These are phyloP conservation scores for Poeciliopsis turneri DNA, from an alignment of 2,797 vertebrate species.

Conservation along the genomic window DNA sequence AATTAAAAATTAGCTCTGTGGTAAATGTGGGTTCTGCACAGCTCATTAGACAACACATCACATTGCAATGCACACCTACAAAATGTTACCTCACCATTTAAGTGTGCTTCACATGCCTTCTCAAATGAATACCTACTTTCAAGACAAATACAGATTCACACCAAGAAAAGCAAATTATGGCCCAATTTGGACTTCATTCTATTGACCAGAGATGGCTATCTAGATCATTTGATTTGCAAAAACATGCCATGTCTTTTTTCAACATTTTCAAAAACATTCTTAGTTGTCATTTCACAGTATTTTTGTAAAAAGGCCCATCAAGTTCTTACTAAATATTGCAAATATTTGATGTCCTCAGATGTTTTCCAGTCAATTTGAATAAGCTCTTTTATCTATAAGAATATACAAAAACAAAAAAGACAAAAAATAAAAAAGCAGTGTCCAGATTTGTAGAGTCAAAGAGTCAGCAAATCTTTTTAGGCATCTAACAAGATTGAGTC, in stretches of 20 bases:
- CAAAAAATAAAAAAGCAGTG: background rate
- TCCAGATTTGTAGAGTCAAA: background rate
- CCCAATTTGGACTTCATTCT: background rate
- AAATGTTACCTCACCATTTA: slow-evolving; percentile 3
- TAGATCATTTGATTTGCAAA: background rate
- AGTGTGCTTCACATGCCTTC: background rate
- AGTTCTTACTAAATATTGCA: background rate
- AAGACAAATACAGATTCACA: background rate
- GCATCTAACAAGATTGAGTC: background rate
- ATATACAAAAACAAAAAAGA: background rate
- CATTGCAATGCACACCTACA: slow-evolving; percentile 3
- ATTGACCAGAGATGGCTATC: background rate
- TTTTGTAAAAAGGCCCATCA: background rate
- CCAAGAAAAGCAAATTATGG: background rate
- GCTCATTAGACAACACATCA: slow-evolving; percentile 2
- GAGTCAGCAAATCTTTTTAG: too few species aligned
- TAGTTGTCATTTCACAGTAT: background rate
- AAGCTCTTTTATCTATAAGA: background rate
- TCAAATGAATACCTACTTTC: background rate
- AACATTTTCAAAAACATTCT: background rate
- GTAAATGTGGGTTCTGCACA: slow-evolving; percentile 8
- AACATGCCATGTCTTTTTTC: background rate
- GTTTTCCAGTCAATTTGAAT: background rate
- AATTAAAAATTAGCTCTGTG: slow-evolving; percentile 5
- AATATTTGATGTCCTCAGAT: background rate